Base-by-base conservation (phyloP, 1,140 invertebrate genomes). In the Drosophila equinoxialis region DNA sequence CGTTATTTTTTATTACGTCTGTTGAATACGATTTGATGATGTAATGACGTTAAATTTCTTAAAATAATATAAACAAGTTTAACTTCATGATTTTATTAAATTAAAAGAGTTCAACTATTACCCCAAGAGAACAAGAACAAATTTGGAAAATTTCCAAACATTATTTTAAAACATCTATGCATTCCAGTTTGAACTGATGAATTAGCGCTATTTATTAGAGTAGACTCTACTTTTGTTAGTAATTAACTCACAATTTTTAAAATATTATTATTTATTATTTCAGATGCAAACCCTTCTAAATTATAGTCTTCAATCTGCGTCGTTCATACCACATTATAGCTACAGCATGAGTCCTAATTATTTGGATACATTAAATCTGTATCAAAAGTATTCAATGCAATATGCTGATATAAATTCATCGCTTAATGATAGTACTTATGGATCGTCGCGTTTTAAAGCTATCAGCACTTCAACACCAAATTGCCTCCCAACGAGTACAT, bases 281-380 rank as follows among this genome's bases (percentile, higher is more conserved):
- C 63, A 83, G 80, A 83, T 83, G 80, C 75, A 79, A 61, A 70
- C 74, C 5, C 68, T 86, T 1, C 45, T 86, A 23, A 83, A 73
- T 57, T 81, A 82, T 17, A 77, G 77, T 11, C 70, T 77, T 1
- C 77, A 80, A 62, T 73, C 74, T 4, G 67, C 74, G 0, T 62
- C 74, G 4, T 10, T 80, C 2, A 69, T 80, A 13, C 77, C 66
- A 48, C 70, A 59, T 7, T 77, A 77, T 17, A 73, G 63, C 57
- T 80, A 77, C 14, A 68, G 60, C 5, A 60, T 71, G 30, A 74
- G 64, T 73, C 79, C 70, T 60, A 76, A 58, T 45, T 85, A 82
- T 69, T 55, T 85, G 37, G 79, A 85, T 30, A 68, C 70, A 3
- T 69, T 79, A 23, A 73, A 66, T 39, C 45, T 77, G 59, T 79